These are phyloP conservation scores for Caerostris extrusa DNA, from an alignment of 1,140 invertebrate genomes.

Conservation along the genomic window DNA sequence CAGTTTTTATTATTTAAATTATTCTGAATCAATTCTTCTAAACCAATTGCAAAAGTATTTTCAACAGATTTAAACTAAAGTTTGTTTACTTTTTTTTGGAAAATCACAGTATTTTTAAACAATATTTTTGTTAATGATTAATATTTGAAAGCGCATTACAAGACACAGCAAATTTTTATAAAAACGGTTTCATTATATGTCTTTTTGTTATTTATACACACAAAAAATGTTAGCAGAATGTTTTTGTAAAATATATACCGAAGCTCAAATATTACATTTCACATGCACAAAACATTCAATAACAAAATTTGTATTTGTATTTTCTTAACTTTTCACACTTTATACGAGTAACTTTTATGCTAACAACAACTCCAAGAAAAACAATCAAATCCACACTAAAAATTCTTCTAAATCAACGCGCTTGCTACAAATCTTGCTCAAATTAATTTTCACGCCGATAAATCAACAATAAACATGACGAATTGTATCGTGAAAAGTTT, in stretches of 20 bases:
- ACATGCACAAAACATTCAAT: background rate
- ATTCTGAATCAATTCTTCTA: too few species aligned
- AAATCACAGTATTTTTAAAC: background rate
- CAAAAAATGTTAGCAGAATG: background rate
- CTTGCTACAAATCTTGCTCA: background rate
- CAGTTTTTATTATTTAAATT: too few species aligned
- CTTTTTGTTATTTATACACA: background rate
- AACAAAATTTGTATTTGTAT: background rate
- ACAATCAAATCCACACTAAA: background rate
- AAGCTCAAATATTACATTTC: background rate
- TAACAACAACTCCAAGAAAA: background rate
- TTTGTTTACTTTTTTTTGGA: background rate
- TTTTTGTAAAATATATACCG: background rate
- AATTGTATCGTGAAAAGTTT: too few species aligned
- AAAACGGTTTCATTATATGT: too few species aligned
- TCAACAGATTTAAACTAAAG: background rate
- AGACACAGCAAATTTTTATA: too few species aligned
- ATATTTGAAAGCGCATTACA: too few species aligned
- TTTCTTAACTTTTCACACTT: too few species aligned
- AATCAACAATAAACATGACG: too few species aligned
- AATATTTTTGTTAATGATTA: background rate
- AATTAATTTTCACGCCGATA: too few species aligned
- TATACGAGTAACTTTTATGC: background rate
- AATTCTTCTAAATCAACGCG: background rate
- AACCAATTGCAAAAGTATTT: too few species aligned